Base-by-base conservation (phyloP, 2,797 vertebrate genomes). In the Scolopax rusticola region DNA sequence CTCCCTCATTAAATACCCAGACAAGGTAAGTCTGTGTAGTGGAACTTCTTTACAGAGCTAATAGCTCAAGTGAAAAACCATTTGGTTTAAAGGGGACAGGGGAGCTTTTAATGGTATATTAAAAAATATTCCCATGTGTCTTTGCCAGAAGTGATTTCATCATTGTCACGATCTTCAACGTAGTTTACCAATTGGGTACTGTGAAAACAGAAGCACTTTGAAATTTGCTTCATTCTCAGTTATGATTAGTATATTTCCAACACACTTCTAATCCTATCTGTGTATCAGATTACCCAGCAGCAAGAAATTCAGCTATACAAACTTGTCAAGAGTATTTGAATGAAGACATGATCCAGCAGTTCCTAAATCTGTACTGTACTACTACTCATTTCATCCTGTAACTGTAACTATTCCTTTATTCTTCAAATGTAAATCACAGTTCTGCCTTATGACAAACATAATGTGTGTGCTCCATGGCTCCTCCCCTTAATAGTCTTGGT, bases 401-500 rank as follows among this genome's bases (percentile, higher is more conserved):
- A 36, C 21, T 36, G 8, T 50, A 77, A 61, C 7, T 54, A 54
- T 51, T 54, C 56, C 1, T 83, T 69, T 74, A n/a, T 68, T 85
- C 7, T 8, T 61, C 27, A 84, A 36, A 40, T 0, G 4, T 11
- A 28, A 81, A 59, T 30, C 45, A 51, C 24, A 9, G 17, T 28
- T 88, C 10, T 36, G 3, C 47, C 54, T 69, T 71, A 56, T 0
- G 2, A 57, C 12, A 81, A 73, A 76, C 20, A 6, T 25, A 76
- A 23, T 1, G 1, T 4, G 1, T 38, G 13, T 15, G 2, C 18
- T 69, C 76, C 60, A 51, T 12, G 28, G 1, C 7, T 71, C 4
- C 8, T 57, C 33, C 36, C 15, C 1, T 0, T 50, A 74, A 85
- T 0, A 59, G 7, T 59, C 12, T 16, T 13, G 1, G 2, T 51